Evolutionary conservation across 2,797 vertebrate species (phyloP).

Genomic region (Bovichtus diacanthus): DNA sequence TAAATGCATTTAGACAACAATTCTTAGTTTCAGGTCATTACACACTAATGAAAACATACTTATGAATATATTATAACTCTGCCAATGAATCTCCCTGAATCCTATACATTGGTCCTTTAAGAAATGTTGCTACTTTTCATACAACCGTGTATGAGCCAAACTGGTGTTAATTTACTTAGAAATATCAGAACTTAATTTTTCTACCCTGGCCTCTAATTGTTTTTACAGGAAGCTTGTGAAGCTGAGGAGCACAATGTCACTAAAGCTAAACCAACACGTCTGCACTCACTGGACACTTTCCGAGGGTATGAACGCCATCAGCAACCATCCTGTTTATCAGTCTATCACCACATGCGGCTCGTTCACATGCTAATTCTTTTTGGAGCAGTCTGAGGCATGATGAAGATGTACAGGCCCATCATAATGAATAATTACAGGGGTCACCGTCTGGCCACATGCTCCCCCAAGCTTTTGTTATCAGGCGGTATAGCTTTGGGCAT

Average conservation of each 20-base stretch:
- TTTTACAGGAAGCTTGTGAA: constrained; percentile 66
- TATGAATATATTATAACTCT: too few species aligned
- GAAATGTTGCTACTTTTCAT: background rate
- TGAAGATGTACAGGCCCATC: constrained; percentile 74
- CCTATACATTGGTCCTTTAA: too few species aligned
- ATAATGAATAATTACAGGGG: constrained; percentile 82
- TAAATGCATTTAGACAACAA: too few species aligned
- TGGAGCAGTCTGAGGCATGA: constrained; percentile 64
- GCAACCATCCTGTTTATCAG: constrained; percentile 51
- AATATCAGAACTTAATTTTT: constrained; percentile 7
- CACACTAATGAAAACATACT: too few species aligned
- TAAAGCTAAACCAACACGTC: constrained; percentile 74
- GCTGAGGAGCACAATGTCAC: constrained; percentile 9
- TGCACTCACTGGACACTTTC: constrained; percentile 86
- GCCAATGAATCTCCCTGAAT: too few species aligned
- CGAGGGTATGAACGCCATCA: constrained; percentile 80
- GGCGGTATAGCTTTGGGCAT: constrained; percentile 79
- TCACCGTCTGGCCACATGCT: constrained; percentile 85
- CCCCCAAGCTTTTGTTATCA: constrained; percentile 81
- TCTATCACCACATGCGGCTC: constrained; percentile 60
- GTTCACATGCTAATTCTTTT: constrained; percentile 71
- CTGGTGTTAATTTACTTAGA: background rate
- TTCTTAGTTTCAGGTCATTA: too few species aligned
- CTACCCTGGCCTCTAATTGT: background rate
- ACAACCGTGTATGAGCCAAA: background rate